These are phyloP conservation scores for Drosophila takahashii DNA, from an alignment of 1,140 invertebrate genomes.

Conservation along the genomic window DNA sequence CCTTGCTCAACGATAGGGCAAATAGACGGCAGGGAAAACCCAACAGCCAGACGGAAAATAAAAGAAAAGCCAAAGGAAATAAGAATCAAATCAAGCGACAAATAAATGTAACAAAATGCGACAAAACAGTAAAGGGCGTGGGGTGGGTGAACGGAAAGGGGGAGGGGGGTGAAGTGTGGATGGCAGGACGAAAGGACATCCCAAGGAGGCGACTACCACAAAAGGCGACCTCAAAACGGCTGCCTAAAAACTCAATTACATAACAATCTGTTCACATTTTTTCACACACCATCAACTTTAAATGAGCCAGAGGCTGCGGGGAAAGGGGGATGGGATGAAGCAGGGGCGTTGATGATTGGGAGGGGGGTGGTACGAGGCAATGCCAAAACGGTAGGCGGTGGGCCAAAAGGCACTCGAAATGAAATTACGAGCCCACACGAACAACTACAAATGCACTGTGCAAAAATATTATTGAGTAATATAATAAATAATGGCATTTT, in stretches of 20 bases:
- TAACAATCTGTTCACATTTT: slow-evolving; percentile 85
- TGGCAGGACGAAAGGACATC: slow-evolving; percentile 33
- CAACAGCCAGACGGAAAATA: slow-evolving; percentile 11
- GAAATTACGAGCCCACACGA: slow-evolving; percentile 68
- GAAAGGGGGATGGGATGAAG: background rate
- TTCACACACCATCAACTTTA: slow-evolving; percentile 84
- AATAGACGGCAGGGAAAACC: slow-evolving; percentile 38
- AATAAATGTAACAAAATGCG: slow-evolving; percentile 79
- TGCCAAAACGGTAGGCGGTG: slow-evolving; percentile 69
- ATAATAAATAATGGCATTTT: too few relatives aligned
- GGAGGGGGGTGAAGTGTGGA: background rate
- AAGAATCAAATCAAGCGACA: slow-evolving; percentile 78
- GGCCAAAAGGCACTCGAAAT: slow-evolving; percentile 76
- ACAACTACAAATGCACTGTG: slow-evolving; percentile 7
- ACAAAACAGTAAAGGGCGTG: slow-evolving; percentile 46
- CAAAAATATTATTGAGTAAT: background rate
- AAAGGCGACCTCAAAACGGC: slow-evolving; percentile 82
- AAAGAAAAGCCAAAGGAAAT: slow-evolving; percentile 20
- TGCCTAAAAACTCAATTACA: slow-evolving; percentile 84
- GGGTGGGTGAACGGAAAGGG: background rate
- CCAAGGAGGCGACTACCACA: slow-evolving; percentile 69
- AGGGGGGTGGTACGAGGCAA: slow-evolving; percentile 47
- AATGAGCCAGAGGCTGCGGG: slow-evolving; percentile 67
- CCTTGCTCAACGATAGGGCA: slow-evolving; percentile 31
- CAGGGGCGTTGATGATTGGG: background rate